Conservation (phyloP, 2,113 vertebrate genomes). For the Emydura subglobosa region DNA sequence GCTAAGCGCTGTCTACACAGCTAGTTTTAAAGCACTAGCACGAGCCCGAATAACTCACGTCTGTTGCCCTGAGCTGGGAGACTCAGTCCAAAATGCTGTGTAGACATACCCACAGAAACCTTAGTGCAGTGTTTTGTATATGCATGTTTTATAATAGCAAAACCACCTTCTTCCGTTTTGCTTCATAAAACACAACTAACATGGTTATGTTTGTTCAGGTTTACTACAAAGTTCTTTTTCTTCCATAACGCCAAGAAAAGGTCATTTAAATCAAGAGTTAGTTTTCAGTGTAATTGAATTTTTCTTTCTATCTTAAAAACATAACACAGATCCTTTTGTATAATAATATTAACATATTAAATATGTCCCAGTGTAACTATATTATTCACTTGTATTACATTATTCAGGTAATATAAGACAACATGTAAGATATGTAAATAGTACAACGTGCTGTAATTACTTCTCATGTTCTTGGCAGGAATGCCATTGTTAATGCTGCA, state of each 20-base stretch:
- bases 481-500: not conserved
- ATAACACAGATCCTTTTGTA: not conserved
- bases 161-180: not conserved
- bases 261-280: not conserved
- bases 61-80: not conserved
- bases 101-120: not conserved
- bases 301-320: not conserved
- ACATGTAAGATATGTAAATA: not conserved
- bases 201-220: constrained; percentile 1
- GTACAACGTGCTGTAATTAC: not conserved
- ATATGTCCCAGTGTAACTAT: not conserved
- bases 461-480: not conserved
- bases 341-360: not conserved
- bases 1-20: not conserved
- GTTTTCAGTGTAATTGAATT: not conserved
- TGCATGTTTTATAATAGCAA: not conserved
- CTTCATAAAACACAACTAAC: not conserved
- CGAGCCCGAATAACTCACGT: not conserved
- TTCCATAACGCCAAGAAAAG: not conserved
- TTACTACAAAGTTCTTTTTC: not conserved
- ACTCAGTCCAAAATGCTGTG: not conserved
- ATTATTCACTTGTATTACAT: not conserved
- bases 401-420: not conserved
- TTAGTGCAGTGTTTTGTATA: not conserved
- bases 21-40: not conserved